Conservation (phyloP, 2,888 invertebrate genomes). For the Tachina grossa region DNA sequence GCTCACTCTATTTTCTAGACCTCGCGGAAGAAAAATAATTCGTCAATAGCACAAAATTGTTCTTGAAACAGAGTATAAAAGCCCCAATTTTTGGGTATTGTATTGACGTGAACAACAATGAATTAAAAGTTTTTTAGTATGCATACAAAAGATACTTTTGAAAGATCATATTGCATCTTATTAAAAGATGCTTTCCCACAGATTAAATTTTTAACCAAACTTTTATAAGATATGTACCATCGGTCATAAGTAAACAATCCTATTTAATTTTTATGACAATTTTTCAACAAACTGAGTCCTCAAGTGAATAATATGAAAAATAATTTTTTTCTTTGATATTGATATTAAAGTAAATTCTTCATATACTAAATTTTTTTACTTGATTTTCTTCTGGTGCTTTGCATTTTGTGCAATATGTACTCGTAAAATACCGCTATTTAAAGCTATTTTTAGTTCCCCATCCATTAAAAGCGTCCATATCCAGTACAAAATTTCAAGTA, state of each 20-base stretch:
- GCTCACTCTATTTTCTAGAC: no score
- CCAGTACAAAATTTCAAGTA: constrained; percentile 42
- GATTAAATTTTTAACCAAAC: no score
- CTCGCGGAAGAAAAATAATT: no score
- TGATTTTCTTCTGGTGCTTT: constrained; percentile 27
- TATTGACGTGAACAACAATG: no score
- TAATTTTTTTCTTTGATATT: constrained; percentile 16
- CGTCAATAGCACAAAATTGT: no score
- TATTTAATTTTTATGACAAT: constrained; percentile 22
- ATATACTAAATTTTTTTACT: background rate
- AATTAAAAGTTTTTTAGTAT: no score
- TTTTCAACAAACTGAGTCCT: background rate
- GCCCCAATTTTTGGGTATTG: no score
- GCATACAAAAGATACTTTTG: no score
- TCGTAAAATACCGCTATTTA: constrained; percentile 48
- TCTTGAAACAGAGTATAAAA: no score
- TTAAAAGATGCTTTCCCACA: no score
- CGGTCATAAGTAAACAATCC: background rate
- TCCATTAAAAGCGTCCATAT: constrained; percentile 25
- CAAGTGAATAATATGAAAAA: constrained; percentile 1
- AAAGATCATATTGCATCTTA: no score
- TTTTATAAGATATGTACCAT: no score
- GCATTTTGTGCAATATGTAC: background rate
- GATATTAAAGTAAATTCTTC: constrained; percentile 26
- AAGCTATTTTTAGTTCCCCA: constrained; percentile 53